Base-by-base conservation (phyloP, 2,888 invertebrate species). In the Latrodectus elegans region DNA sequence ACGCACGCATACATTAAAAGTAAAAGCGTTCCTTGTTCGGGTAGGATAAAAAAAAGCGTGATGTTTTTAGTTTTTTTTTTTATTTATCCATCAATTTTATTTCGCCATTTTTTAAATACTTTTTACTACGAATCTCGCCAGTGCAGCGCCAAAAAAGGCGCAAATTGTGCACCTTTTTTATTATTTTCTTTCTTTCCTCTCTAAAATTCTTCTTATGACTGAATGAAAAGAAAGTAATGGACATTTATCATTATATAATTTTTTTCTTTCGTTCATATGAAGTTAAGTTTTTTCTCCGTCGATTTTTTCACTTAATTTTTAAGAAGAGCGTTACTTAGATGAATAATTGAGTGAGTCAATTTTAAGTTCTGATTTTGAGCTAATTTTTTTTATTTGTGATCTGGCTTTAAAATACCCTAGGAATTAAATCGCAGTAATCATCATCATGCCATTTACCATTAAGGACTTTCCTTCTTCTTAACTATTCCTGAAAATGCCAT, bases 1-100 rank as follows among this genome's bases (percentile, higher is more conserved):
- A 82, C 68, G 82, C 75, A 75, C 70, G 60, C 82, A 75, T 82
- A 75, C 82, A 75, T 82, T 82, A 82, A 82, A 70, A 52, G 67
- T 22, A 75, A 82, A 82, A 60, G 60, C 60, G n/a, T 10, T 70
- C 68, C 82, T 75, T 82, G 75, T 75, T 75, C 75, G 67, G 75
- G 65, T 17, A 14, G 11, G 49, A 22, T 52, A 22, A 53, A 53
- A 67, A 74, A 74, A 72, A 81, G 60, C 60, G 38, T 38, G 38
- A 38, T 38, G 38, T 64, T 70, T 60, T 80, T 80, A 51, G 4
- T 49, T 38, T 49, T 72, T 38, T 49, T 72, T 67, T 68, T 52
- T 76, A 75, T 82, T 82, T 75, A 70, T 82, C 55, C 82, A 67
- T 74, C 82, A 82, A 70, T 81, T 81, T 81, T 74, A 81, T 81